Conservation (phyloP, 1,140 invertebrate species). For the Scaptomyza hsui region DNA sequence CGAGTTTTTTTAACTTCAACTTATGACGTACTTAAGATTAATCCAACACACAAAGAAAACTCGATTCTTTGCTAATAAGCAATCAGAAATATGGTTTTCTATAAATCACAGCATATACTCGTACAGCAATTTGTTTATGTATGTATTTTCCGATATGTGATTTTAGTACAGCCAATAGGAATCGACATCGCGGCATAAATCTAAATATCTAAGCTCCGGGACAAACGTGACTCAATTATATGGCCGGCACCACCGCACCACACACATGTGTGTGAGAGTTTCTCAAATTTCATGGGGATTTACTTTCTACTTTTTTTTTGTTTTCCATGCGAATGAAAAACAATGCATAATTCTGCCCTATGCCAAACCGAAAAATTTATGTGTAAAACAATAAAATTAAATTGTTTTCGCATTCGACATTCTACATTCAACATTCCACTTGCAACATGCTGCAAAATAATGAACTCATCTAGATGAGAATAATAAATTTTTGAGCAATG, state of each 20-base stretch:
- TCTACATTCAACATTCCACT: constrained; percentile 23
- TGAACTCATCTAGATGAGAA: constrained; percentile 82
- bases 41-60: not conserved
- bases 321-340: constrained; percentile 27
- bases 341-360: constrained; percentile 70
- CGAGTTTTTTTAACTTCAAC: not conserved
- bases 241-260: constrained; percentile 41
- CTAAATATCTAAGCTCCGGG: constrained; percentile 72
- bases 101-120: constrained; percentile 61
- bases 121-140: constrained; percentile 46
- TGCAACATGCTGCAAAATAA: constrained; percentile 73
- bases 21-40: not conserved
- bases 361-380: constrained; percentile 69
- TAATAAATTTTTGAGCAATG: constrained; percentile 73
- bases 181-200: constrained; percentile 69
- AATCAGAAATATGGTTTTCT: constrained; percentile 37
- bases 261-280: constrained; percentile 15
- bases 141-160: not conserved
- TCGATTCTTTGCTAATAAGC: constrained; percentile 30
- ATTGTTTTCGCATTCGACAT: constrained; percentile 82
- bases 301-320: constrained; percentile 13
- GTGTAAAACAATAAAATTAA: constrained; percentile 84
- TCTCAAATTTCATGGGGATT: constrained; percentile 64
- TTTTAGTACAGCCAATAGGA: constrained; percentile 1
- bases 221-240: constrained; percentile 83